These are phyloP conservation scores for Cylas formicarius DNA, from an alignment of 1,140 invertebrate species.

Conservation along the genomic window DNA sequence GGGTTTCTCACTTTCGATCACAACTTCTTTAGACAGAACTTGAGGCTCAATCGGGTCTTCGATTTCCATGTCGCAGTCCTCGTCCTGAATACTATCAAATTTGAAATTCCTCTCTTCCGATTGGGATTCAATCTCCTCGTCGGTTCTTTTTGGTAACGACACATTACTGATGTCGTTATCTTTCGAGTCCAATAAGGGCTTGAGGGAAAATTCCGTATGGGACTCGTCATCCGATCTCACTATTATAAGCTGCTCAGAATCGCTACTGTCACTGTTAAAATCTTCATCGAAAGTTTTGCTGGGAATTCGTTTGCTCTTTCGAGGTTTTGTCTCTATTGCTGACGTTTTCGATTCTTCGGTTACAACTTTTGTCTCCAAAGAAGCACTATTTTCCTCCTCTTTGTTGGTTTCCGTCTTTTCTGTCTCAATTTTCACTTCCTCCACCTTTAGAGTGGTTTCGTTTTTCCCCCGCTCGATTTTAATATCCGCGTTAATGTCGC, in stretches of 20 bases:
- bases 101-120: slow-evolving; percentile 35
- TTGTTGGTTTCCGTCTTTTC: slow-evolving; percentile 19
- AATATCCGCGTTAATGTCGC: slow-evolving; percentile 26
- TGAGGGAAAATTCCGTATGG: slow-evolving; percentile 32
- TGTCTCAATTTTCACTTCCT: slow-evolving; percentile 21
- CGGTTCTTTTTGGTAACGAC: slow-evolving; percentile 21
- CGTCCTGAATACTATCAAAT: slow-evolving; percentile 30
- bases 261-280: slow-evolving; percentile 56
- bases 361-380: slow-evolving; percentile 18
- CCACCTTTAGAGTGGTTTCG: not conserved
- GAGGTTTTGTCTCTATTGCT: no score
- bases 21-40: not conserved
- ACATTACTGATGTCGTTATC: slow-evolving; percentile 31
- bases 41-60: slow-evolving; percentile 5
- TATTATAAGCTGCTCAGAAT: slow-evolving; percentile 61
- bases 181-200: slow-evolving; percentile 26
- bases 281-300: slow-evolving; percentile 43
- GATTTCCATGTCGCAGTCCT: not conserved
- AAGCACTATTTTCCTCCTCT: slow-evolving; percentile 2
- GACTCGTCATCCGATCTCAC: slow-evolving; percentile 39
- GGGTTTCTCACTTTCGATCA: slow-evolving; percentile 10
- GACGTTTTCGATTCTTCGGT: slow-evolving; percentile 9
- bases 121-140: slow-evolving; percentile 32
- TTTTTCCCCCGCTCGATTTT: no score
- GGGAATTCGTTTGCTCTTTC: slow-evolving; percentile 40